Conservation (phyloP, 2,113 vertebrate genomes). For the Scopus umbretta region DNA sequence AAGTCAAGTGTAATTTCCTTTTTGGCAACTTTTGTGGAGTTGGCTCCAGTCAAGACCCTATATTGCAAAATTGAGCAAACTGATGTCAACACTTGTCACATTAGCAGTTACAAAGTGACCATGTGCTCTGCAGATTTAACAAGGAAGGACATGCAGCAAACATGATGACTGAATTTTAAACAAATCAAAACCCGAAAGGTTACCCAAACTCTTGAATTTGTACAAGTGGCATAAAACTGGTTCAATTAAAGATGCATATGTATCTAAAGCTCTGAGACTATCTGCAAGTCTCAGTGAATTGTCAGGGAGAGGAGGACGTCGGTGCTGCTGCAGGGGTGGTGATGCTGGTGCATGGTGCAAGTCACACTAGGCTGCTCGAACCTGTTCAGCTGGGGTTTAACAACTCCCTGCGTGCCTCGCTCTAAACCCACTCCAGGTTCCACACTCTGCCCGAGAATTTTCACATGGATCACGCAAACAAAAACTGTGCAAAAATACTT, state of each 20-base stretch:
- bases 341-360: background rate
- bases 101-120: background rate
- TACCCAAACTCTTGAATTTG: background rate
- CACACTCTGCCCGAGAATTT: background rate
- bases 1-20: background rate
- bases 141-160: background rate
- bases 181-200: background rate
- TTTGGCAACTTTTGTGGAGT: background rate
- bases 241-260: background rate
- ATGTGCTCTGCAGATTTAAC: rapidly evolving
- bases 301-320: background rate
- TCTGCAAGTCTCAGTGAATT: background rate
- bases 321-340: background rate
- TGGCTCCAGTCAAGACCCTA: background rate
- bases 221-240: background rate
- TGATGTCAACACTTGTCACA: background rate
- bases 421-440: background rate
- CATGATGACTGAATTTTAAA: background rate
- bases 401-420: background rate
- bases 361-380: background rate
- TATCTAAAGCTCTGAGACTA: background rate
- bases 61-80: background rate
- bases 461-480: background rate
- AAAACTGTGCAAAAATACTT: no score
- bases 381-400: no score